Percentiles rank a stretch among this genome's conserved stretches.
Conservation (phyloP, 2,113 vertebrate species). For the Crotophaga sulcirostris region DNA sequence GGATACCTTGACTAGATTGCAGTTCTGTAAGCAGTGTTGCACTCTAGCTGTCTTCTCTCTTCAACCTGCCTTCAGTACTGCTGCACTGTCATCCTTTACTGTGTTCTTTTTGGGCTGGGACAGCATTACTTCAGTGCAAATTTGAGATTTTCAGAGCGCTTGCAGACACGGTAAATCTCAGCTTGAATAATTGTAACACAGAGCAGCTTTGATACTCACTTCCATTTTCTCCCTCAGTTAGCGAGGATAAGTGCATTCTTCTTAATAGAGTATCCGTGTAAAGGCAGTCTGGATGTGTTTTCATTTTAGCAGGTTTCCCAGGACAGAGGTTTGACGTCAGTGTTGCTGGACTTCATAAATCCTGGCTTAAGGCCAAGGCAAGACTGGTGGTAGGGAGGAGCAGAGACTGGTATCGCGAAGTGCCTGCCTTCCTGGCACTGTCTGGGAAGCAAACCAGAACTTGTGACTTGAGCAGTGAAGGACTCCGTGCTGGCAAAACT, state of each 20-base stretch:
- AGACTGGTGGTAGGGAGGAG: neutral
- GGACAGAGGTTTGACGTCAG: neutral
- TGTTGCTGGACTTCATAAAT: constrained; percentile 3
- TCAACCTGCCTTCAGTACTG: neutral
- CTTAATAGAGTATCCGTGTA: neutral
- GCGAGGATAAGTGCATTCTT: neutral
- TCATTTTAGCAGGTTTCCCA: neutral
- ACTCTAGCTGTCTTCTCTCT: neutral
- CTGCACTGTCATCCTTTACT: neutral
- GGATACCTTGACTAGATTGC: neutral
- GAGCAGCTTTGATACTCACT: neutral
- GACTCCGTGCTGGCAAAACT: neutral
- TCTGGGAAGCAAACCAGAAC: neutral
- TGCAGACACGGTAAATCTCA: neutral
- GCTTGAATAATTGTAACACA: neutral
- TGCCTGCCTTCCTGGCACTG: neutral
- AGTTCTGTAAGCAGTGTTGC: neutral
- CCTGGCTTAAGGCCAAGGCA: neutral
- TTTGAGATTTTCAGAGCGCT: neutral
- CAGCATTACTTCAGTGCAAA: neutral
- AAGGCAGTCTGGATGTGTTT: neutral
- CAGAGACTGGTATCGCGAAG: neutral
- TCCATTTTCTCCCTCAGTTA: neutral
- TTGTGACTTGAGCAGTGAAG: neutral
- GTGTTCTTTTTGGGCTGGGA: neutral